A percentile compares a stretch with the other conserved stretches of the same genome.
Evolutionary conservation across 1,140 invertebrate genomes (phyloP).

Genomic region (Tetramorium simillimum): DNA sequence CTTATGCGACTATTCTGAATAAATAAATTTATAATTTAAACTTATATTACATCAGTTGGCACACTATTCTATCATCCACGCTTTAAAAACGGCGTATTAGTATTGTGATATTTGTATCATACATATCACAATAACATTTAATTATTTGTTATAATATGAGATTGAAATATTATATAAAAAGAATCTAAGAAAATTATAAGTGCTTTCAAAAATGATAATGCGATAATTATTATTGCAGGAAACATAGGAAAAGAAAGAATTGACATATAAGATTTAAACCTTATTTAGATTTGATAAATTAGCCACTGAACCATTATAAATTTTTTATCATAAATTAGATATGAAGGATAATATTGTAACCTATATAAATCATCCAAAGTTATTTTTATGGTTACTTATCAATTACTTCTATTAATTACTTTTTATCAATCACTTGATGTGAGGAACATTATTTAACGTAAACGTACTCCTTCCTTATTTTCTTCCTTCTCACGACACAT

Average conservation of each 20-base stretch:
- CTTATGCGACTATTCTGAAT: background rate
- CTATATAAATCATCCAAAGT: background rate
- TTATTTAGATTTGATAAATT: constrained; percentile 5
- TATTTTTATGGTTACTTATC: background rate
- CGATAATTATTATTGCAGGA: background rate
- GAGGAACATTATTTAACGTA: background rate
- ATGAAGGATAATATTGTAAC: background rate
- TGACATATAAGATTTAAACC: background rate
- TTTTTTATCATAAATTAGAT: background rate
- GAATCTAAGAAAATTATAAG: background rate
- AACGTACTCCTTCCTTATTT: background rate
- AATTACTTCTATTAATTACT: background rate
- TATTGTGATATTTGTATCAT: constrained; percentile 13
- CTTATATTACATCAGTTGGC: constrained; percentile 36
- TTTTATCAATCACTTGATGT: background rate
- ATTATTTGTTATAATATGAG: background rate
- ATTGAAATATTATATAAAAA: background rate
- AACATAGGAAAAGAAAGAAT: background rate
- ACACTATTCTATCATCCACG: constrained; percentile 11
- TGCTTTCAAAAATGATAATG: background rate
- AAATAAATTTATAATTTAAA: constrained; percentile 17
- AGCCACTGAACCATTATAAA: background rate
- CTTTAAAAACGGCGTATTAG: background rate
- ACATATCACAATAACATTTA: constrained; percentile 22
- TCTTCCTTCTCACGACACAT: background rate